phyloP scores from a whole-genome alignment of 2,113 vertebrate genomes.

The Neodon shergylaensis region DNA sequence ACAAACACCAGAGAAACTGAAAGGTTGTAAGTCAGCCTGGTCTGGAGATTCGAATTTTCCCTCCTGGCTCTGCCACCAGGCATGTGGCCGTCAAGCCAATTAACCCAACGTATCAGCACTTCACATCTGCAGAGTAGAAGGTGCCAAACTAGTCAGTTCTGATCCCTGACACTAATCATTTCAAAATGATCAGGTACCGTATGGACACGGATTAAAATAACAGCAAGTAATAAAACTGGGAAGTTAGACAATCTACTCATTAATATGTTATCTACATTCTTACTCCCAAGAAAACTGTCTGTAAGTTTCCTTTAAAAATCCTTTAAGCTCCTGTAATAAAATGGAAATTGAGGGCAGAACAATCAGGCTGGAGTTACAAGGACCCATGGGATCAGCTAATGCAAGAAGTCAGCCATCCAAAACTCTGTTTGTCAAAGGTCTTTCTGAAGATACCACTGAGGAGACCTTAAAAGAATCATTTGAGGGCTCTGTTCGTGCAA shows the following conservation, averaged over 20 bases:
- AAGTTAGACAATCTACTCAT: neutral
- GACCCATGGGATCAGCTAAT: too few species aligned
- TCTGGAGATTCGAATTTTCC: neutral
- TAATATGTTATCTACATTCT: neutral
- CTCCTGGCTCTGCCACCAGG: neutral
- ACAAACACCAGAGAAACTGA: neutral
- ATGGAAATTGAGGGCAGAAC: too few species aligned
- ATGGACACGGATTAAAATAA: neutral
- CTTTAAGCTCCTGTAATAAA: too few species aligned
- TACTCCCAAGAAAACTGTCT: neutral
- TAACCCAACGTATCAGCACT: neutral
- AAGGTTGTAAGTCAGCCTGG: neutral
- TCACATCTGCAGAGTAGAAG: neutral
- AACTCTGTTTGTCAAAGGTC: conserved; percentile 95
- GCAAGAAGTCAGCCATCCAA: conserved; percentile 96
- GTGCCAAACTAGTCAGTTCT: neutral
- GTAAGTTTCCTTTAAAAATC: neutral
- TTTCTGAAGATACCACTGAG: conserved; percentile 96
- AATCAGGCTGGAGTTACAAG: too few species aligned
- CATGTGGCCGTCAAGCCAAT: conserved; percentile 6
- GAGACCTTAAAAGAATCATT: conserved; percentile 93
- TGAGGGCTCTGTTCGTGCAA: conserved; percentile 91
- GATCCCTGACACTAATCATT: too few species aligned
- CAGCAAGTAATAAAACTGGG: neutral
- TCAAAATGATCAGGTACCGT: too few species aligned